Evolutionary conservation across 2,113 vertebrate genomes (phyloP), one percentile per base, ranked within the genome.

Genomic region (Myiozetetes cayanensis): DNA sequence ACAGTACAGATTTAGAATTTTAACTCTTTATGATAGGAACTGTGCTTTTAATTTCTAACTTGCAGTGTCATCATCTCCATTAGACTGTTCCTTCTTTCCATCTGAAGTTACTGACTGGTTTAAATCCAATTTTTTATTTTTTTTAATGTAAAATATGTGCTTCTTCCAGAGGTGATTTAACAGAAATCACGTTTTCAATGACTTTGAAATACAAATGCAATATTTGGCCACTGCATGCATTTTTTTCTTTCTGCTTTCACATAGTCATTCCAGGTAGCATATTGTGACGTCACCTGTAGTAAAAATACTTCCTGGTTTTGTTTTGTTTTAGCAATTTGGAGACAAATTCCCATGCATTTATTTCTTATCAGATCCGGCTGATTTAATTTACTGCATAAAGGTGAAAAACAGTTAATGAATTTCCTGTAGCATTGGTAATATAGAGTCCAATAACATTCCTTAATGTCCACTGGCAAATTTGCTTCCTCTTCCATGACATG

Each of bases 401-500:
- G 73, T 10, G 2, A 87, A 95, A 97, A 98, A 87, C 84, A 97
- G 75, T 52, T 94, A 94, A 97, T 94, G 67, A 97, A 97, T 94
- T 97, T 98, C 85, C 95, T 87, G 73, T 96, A 85, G 41, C 53
- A 78, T 41, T 88, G 88, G 91, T 95, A 96, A 95, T 96, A 98
- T 97, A 95, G 93, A 71, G 87, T 80, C 82, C 59, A 95, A 67
- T 91, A 97, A 76, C 79, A 96, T 91, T 93, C 89, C 87, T 94
- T 96, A 95, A 94, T 67, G 55, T 87, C 70, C 71, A 89, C 72
- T 93, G 3, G 8, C 76, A 94, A 83, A 96, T 91, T 89, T 95
- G 71, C 77, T 98, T 97, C 92, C 95, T 97, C 80, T 97, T 94
- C 90, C 81, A 92, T 44, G 82, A 97, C 94, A 97, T 85, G 94